Base-by-base conservation (phyloP, 2,888 invertebrate species). In the Sphinx pinastri region DNA sequence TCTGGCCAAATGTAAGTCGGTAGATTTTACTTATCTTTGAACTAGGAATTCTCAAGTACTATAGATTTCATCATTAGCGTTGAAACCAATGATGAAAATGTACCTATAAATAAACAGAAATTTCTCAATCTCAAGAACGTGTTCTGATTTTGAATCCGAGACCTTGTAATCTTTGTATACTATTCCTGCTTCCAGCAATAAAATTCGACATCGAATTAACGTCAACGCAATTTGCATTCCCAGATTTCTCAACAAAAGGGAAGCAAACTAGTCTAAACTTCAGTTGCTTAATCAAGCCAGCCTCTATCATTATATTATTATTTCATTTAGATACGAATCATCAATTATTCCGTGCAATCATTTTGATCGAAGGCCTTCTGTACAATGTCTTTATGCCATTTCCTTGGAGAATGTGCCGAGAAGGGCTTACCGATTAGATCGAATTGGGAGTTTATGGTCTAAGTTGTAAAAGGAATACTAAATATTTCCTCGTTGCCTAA, bases 271-370 rank as follows among this genome's bases (percentile, higher is more conserved):
- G 19, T 63, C n/a, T 19, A 49, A 47, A 49, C 19, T 49, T 19
- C 12, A 19, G 47, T 63, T 63, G 16, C 63, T 19, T 16, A 47
- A 63, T 2, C 55, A 25, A 11, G 19, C 16, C 45, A 60, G 45
- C 45, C 45, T 60, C 31, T 31, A 63, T 67, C 60, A 25, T 66
- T 66, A 52, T 67, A 69, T 25, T 63, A 55, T 63, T 47, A 69
- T 70, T 69, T 68, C 68, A 68, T 68, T 68, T 47, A 63, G 66
- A 67, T 60, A 67, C 55, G 51, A 69, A 71, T 72, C 70, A 71
- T 70, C 70, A 70, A 72, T 68, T 45, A 63, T 13, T 25, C 19
- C 60, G 16, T 60, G 19, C 63, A 63, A 63, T 63, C 63, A 47
- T 49, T 49, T 19, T 13, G 60, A 63, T 63, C 63, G 49, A 63